These are phyloP conservation scores for Coptotermes formosanus DNA, from an alignment of 1,140 invertebrate genomes.

Conservation along the genomic window DNA sequence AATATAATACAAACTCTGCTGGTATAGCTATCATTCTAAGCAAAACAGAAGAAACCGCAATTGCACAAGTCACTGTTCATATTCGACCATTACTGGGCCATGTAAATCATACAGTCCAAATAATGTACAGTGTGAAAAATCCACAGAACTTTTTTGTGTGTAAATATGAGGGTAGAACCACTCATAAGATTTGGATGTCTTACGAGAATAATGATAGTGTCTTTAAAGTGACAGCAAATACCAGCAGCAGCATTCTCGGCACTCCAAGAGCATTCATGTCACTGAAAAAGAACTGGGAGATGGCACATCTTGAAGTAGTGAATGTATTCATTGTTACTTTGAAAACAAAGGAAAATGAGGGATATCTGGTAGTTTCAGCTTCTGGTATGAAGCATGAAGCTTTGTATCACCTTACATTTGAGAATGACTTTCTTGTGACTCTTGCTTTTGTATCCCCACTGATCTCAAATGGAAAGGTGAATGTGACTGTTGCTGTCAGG, in stretches of 20 bases:
- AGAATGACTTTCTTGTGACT: background rate
- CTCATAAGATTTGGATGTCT: background rate
- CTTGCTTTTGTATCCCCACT: background rate
- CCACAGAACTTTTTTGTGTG: background rate
- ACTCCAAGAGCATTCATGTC: background rate
- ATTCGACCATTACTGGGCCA: background rate
- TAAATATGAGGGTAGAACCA: background rate
- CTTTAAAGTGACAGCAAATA: background rate
- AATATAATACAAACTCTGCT: background rate
- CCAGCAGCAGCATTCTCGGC: conserved; percentile 2
- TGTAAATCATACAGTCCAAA: background rate
- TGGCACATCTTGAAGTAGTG: background rate
- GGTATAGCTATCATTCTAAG: background rate
- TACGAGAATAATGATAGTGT: background rate
- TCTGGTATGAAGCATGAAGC: background rate
- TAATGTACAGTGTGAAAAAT: background rate
- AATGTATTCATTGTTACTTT: conserved; percentile 9
- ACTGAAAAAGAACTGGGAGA: background rate
- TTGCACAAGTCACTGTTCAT: background rate
- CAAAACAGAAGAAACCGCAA: background rate
- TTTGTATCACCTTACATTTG: background rate
- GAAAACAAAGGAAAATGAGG: background rate
- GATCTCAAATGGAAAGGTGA: conserved; percentile 10
- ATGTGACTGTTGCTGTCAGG: background rate
- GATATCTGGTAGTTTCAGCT: background rate